Conservation (phyloP, 1,140 invertebrate species). For the Kradibia gibbosae region DNA sequence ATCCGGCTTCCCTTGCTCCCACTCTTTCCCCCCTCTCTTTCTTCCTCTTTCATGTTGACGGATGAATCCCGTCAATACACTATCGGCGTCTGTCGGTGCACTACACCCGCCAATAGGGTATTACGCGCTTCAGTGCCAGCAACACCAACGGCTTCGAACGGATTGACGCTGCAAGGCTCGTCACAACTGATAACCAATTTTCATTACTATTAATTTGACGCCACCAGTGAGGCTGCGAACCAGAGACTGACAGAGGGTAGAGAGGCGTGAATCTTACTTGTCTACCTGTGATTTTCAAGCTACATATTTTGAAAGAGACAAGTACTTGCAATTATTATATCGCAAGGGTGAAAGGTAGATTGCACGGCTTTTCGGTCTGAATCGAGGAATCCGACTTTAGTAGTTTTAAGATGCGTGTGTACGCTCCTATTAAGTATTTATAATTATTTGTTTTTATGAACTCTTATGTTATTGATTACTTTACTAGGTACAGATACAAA, state of each 20-base stretch:
- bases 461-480: too few relatives aligned
- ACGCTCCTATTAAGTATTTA: too few relatives aligned
- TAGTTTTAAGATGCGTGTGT: too few relatives aligned
- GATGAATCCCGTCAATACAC: not conserved
- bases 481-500: too few relatives aligned
- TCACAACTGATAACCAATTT: slow-evolving; percentile 71
- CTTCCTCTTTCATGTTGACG: not conserved
- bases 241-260: not conserved
- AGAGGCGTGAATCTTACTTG: not conserved
- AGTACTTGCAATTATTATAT: not conserved
- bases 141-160: slow-evolving; percentile 59
- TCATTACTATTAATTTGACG: slow-evolving; percentile 67
- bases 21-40: not conserved
- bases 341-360: not conserved
- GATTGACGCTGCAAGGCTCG: slow-evolving; percentile 41
- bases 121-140: slow-evolving; percentile 66
- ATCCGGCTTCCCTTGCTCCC: slow-evolving; percentile 58
- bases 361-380: too few relatives aligned
- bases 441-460: too few relatives aligned
- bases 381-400: too few relatives aligned
- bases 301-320: too few relatives aligned
- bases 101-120: slow-evolving; percentile 63
- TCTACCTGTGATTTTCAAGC: too few relatives aligned
- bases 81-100: slow-evolving; percentile 1
- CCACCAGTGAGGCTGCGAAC: not conserved